Base-by-base conservation (phyloP, 2,888 invertebrate species). In the Masnerella sp. region DNA sequence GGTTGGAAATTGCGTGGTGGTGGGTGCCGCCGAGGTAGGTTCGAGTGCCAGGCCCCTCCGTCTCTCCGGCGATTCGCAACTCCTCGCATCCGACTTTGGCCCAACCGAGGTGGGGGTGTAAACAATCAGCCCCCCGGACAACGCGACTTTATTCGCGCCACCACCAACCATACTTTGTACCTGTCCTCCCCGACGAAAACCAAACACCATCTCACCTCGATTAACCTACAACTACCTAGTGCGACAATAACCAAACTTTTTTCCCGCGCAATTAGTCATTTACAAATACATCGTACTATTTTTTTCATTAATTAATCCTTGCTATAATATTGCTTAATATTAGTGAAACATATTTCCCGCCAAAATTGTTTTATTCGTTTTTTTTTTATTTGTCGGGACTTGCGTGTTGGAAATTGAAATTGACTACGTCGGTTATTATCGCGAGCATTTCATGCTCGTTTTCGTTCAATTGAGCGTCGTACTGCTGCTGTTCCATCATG, bases 1-100 rank as follows among this genome's bases (percentile, higher is more conserved):
- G 87, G 87, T 87, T 87, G 87, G 84, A 86, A 87, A 86, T 85
- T 85, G 87, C 86, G 87, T 86, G 85, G 87, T 86, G 86, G 87
- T 86, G 87, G 87, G 83, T 84, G 84, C 84, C 77, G 78, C 81
- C 80, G 83, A 82, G 81, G 59, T 82, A 82, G 81, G 61, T 82
- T 81, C 82, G 11, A 36, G 36, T 68, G 59, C 68, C 59, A 82
- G 83, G 84, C 84, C 86, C 86, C 86, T 84, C 86, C 85, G 85
- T 82, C 67, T 82, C 83, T 84, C n/a, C 82, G 79, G 17, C 68
- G 52, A 59, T 59, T 68, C 68, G 15, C 67, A 67, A 58, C 67
- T 67, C 67, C 65, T 56, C 54, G 65, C 65, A 65, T 65, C 65
- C 81, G 82, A 80, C 80, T 82, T 82, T 80, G 79, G 80, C 81